These are phyloP conservation scores for Leptodactylus fuscus DNA, from an alignment of 2,113 vertebrate genomes.

Conservation along the genomic window DNA sequence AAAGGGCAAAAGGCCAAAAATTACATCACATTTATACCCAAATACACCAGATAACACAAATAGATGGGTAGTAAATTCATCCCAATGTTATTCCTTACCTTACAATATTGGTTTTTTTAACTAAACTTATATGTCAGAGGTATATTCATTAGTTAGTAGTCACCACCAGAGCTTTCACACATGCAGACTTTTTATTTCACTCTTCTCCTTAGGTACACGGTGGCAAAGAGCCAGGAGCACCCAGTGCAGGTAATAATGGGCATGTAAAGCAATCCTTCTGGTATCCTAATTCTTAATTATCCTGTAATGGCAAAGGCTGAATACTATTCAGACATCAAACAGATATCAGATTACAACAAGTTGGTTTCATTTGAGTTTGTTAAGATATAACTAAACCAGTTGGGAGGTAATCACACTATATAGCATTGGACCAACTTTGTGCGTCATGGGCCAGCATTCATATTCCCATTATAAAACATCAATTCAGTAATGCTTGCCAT, in stretches of 20 bases:
- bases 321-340: slow-evolving; percentile 64
- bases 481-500: slow-evolving; percentile 57
- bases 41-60: no score
- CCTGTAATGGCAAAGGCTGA: slow-evolving; percentile 57
- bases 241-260: slow-evolving; percentile 46
- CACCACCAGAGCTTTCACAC: not conserved
- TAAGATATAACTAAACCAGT: slow-evolving; percentile 45
- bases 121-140: not conserved
- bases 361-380: slow-evolving; percentile 64
- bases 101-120: no score
- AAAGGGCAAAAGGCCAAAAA: no score
- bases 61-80: no score
- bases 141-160: not conserved
- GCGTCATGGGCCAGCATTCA: slow-evolving; percentile 49
- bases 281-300: slow-evolving; percentile 60
- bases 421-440: slow-evolving; percentile 35
- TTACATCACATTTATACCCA: no score
- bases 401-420: slow-evolving; percentile 58
- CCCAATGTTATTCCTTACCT: not conserved
- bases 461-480: slow-evolving; percentile 57
- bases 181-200: not conserved
- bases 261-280: slow-evolving; percentile 57
- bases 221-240: slow-evolving; percentile 49
- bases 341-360: slow-evolving; percentile 61
- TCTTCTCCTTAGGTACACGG: slow-evolving; percentile 26